Base-by-base conservation (phyloP, 2,113 vertebrate genomes). In the Paradisaea rubra region DNA sequence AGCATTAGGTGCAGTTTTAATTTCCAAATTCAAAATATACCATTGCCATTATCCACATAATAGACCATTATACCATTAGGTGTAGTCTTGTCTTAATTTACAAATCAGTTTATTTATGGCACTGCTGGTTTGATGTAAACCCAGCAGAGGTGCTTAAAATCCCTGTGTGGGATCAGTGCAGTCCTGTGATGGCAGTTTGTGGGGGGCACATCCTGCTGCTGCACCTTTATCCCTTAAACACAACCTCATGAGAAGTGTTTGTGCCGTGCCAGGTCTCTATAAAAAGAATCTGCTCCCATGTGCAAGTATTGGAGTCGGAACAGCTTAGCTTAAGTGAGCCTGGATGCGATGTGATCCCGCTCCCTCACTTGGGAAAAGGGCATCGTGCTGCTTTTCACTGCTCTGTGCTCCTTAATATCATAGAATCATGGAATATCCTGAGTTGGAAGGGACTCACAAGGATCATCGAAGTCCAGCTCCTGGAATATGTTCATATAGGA, bases 401-500 rank as follows among this genome's bases (percentile, higher is more conserved):
- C 10, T 49, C 21, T 19, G 11, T 74, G 45, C 45, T 68, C 45
- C 39, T 60, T 41, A 10, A 41, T 42, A 13, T 30, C 69, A 11
- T 2, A 25, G 13, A 66, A 15, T 21, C 24, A 2, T n/a, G 30
- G 14, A 68, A 13, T 74, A 39, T 60, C 20, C 69, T n/a, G 15
- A 39, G 23, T 31, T 74, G 45, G 61, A 60, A 53, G 45, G 45
- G 53, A 68, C 13, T 24, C 61, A 61, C 24, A 21, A 25, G 39
- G 39, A 31, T 60, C 30, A 17, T 4, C 0, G 0, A 41, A 60
- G 24, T n/a, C 28, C 30, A 41, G 1, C 53, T 74, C 39, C 61
- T 68, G 78, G 60, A 39, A 14, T 52, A 25, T 72, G 25, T 37
- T 69, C 25, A 7, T 78, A 1, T 28, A 39, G n/a, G 24, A 68